A percentile compares a stretch with the other conserved stretches of the same genome.
Conservation (phyloP, 2,888 invertebrate genomes). For the Fabriciana adippe region DNA sequence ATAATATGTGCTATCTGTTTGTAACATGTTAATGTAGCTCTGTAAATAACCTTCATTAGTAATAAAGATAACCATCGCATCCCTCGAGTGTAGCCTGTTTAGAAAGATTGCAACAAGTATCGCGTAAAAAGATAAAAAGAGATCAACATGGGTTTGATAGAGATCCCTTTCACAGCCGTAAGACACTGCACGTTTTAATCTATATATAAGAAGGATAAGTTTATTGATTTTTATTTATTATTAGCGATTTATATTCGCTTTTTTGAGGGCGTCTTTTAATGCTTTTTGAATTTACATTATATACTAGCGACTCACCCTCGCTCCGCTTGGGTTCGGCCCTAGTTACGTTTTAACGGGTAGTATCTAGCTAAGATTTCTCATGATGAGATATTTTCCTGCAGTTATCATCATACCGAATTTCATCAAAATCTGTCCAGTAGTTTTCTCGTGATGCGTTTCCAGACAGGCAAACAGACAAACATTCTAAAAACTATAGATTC, state of each 20-base stretch:
- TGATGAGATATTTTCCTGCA: too few species aligned
- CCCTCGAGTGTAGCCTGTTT: conserved; percentile 38
- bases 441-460: too few species aligned
- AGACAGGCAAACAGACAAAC: too few species aligned
- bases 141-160: conserved; percentile 24
- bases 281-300: too few species aligned
- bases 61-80: conserved; percentile 48
- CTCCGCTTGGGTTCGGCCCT: too few species aligned
- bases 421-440: too few species aligned
- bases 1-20: conserved; percentile 32
- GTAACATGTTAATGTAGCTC: conserved; percentile 49
- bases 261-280: not conserved
- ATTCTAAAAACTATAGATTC: too few species aligned
- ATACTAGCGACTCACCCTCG: too few species aligned
- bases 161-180: conserved; percentile 2
- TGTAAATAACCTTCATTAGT: conserved; percentile 60
- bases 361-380: too few species aligned
- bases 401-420: too few species aligned
- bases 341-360: too few species aligned
- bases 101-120: conserved; percentile 35
- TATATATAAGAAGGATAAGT: not conserved
- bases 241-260: not conserved
- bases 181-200: conserved; percentile 16
- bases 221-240: conserved; percentile 7
- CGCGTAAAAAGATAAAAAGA: conserved; percentile 30